phyloP scores from a whole-genome alignment of 2,888 invertebrate species.

The Nemotelus pantherinus region DNA sequence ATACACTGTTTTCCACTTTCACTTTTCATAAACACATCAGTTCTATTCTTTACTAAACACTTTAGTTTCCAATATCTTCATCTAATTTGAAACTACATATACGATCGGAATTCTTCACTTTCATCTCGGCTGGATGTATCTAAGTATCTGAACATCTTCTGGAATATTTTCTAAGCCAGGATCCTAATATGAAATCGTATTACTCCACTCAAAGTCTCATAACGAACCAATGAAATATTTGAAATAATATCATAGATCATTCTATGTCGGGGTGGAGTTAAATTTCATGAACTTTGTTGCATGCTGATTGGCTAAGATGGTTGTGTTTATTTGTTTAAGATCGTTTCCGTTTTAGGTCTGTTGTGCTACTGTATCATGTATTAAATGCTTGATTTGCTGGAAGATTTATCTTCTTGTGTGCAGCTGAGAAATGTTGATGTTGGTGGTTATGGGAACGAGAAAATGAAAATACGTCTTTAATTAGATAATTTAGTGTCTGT shows the following conservation, averaged over 20 bases:
- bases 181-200: no score
- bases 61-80: no score
- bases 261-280: constrained; percentile 35
- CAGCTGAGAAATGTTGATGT: background rate
- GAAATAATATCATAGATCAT: constrained; percentile 21
- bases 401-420: constrained; percentile 33
- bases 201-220: no score
- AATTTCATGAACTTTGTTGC: constrained; percentile 10
- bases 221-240: constrained; percentile 10
- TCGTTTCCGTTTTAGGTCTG: constrained; percentile 28
- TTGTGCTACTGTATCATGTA: no score
- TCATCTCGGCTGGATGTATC: no score
- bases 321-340: constrained; percentile 34
- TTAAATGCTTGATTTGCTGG: background rate
- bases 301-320: constrained; percentile 15
- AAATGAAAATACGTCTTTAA: constrained; percentile 28
- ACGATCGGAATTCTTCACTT: no score
- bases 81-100: no score
- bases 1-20: constrained; percentile 4
- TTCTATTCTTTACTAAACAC: background rate
- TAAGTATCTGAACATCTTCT: no score
- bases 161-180: no score
- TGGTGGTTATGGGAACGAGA: constrained; percentile 32
- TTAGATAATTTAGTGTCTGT: constrained; percentile 38
- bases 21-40: background rate